Evolutionary conservation across 2,113 vertebrate genomes (phyloP).

Genomic region (Platichthys stellatus): DNA sequence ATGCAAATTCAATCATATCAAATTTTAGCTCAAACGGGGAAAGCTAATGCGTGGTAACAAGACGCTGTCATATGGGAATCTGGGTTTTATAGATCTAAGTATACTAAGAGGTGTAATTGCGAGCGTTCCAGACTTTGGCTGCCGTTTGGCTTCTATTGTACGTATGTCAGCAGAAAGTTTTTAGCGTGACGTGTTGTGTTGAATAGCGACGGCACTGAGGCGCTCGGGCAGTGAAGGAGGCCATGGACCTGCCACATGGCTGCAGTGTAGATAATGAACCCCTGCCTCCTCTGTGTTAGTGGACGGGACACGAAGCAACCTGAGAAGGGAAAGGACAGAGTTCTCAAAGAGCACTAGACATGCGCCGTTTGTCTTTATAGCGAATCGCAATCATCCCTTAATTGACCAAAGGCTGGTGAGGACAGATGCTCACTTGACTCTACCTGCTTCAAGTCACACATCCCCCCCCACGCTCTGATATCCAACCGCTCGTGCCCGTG

Average conservation of each 20-base stretch:
- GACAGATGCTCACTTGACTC: conserved; percentile 16
- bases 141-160: neutral
- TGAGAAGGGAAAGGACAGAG: too few species aligned
- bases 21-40: neutral
- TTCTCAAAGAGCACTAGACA: too few species aligned
- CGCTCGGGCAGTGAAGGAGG: too few species aligned
- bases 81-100: neutral
- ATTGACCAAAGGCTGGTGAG: neutral
- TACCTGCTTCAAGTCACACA: neutral
- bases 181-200: too few species aligned
- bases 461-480: neutral
- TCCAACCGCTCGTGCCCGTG: neutral
- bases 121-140: neutral
- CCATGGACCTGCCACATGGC: too few species aligned
- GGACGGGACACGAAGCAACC: too few species aligned
- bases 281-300: too few species aligned
- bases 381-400: neutral
- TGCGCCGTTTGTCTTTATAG: neutral
- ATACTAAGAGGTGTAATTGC: neutral
- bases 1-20: neutral
- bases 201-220: too few species aligned
- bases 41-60: neutral
- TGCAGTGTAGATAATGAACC: too few species aligned
- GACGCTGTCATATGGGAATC: neutral
- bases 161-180: neutral